Evolutionary conservation across 2,113 vertebrate species (phyloP).

Genomic region (Archocentrus centrarchus): DNA sequence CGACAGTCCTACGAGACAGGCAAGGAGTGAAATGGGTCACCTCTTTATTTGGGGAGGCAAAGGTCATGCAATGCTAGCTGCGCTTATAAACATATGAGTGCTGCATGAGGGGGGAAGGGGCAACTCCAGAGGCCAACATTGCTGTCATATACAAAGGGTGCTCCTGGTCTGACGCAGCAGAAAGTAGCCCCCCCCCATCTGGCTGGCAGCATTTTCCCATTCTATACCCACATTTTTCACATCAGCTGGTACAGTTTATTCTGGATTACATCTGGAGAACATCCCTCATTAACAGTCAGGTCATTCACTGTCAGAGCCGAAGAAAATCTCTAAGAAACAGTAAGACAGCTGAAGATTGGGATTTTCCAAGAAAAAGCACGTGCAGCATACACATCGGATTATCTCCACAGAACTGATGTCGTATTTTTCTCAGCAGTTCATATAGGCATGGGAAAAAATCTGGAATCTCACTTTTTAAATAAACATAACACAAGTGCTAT

Average conservation of each 20-base stretch:
- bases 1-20: slow-evolving; percentile 56
- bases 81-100: slow-evolving; percentile 70
- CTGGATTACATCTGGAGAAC: neutral
- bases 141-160: slow-evolving; percentile 75
- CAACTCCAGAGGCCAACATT: neutral
- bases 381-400: neutral
- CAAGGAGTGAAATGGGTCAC: slow-evolving; percentile 75
- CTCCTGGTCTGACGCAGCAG: slow-evolving; percentile 77
- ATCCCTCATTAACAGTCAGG: neutral
- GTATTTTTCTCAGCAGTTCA: neutral
- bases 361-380: neutral
- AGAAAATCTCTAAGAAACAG: neutral
- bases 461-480: neutral
- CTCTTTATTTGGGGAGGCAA: slow-evolving; percentile 72
- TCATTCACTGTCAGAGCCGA: neutral
- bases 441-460: neutral
- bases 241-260: neutral
- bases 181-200: slow-evolving; percentile 42
- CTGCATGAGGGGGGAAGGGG: slow-evolving; percentile 5
- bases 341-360: neutral
- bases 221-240: neutral
- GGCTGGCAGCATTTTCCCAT: neutral
- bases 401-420: neutral
- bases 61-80: slow-evolving; percentile 82
- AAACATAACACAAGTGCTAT: neutral